These are phyloP conservation scores for Leuctra nigra DNA, from an alignment of 2,888 invertebrate genomes.

Conservation along the genomic window DNA sequence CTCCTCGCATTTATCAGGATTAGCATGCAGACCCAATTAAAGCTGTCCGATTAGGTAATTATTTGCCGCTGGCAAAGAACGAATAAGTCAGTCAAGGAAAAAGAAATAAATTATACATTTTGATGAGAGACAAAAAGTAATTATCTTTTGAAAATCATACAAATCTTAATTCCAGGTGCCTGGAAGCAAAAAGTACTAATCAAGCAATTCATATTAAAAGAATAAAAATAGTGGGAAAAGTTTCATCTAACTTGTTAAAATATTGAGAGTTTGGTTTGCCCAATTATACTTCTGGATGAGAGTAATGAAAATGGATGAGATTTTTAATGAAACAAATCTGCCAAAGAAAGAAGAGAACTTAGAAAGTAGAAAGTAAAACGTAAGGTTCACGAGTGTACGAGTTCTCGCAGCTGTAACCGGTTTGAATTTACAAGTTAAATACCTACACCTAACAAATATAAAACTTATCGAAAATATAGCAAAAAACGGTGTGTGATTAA, in stretches of 20 bases:
- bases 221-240: not conserved
- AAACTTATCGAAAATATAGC: too few relatives aligned
- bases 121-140: constrained; percentile 8
- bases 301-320: too few relatives aligned
- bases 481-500: too few relatives aligned
- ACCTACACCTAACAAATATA: too few relatives aligned
- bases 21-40: not conserved
- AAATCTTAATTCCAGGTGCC: not conserved
- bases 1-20: not conserved
- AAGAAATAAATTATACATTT: constrained; percentile 6
- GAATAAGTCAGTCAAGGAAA: not conserved
- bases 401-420: too few relatives aligned
- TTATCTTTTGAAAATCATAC: constrained; percentile 1
- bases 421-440: too few relatives aligned
- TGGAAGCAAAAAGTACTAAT: constrained; percentile 2
- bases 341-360: too few relatives aligned
- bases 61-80: constrained; percentile 1
- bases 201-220: not conserved
- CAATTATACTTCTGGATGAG: not conserved
- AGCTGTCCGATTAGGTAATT: not conserved
- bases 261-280: not conserved
- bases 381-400: too few relatives aligned
- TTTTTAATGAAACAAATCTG: too few relatives aligned
- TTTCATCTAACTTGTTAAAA: not conserved
- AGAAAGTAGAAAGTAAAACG: too few relatives aligned